Evolutionary conservation across 92 coral and sea anemone species (phyloP).

Genomic region (Porites lobata): DNA sequence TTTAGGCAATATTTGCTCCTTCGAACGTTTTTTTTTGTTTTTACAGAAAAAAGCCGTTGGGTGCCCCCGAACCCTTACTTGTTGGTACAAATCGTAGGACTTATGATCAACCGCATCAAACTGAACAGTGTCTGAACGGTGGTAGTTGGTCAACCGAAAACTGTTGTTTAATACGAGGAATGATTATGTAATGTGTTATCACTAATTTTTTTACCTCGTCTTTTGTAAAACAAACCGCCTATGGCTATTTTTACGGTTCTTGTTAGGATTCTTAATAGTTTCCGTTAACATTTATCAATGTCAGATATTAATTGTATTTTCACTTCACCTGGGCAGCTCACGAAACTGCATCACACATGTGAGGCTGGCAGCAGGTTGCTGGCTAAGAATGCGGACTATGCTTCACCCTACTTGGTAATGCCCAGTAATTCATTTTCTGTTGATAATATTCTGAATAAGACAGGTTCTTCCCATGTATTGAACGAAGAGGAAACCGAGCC

Average conservation of each 20-base stretch:
- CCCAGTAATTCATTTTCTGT: constrained; percentile 85
- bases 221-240: neutral
- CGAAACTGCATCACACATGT: neutral
- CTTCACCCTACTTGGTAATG: constrained; percentile 31
- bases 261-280: neutral
- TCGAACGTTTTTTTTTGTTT: too few species aligned
- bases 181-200: too few species aligned
- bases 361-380: neutral
- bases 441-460: constrained; percentile 73
- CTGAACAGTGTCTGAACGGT: too few species aligned
- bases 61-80: too few species aligned
- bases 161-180: too few species aligned
- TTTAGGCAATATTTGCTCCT: too few species aligned
- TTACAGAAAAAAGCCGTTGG: too few species aligned
- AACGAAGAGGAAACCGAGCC: neutral
- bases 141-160: too few species aligned
- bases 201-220: neutral
- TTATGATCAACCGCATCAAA: too few species aligned
- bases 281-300: constrained; percentile 65
- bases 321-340: neutral
- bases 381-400: neutral
- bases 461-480: constrained; percentile 19
- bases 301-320: constrained; percentile 23
- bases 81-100: too few species aligned
- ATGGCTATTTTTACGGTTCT: neutral